These are phyloP conservation scores for Fringilla coelebs DNA, from an alignment of 2,797 vertebrate genomes.

Conservation along the genomic window DNA sequence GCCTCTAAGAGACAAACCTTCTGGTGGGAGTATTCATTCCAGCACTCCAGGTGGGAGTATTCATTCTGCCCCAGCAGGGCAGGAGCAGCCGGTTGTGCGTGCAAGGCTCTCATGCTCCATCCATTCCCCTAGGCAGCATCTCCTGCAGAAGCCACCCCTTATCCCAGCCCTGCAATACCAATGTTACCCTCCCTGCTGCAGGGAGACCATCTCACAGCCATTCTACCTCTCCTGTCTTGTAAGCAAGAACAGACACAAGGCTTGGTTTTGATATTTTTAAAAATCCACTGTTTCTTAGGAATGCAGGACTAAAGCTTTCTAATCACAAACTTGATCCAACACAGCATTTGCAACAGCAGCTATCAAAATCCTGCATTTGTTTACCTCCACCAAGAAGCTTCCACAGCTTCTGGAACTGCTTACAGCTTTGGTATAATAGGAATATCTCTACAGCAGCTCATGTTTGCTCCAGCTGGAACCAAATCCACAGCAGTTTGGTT, in stretches of 20 bases:
- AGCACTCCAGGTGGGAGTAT: neutral
- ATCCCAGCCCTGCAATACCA: accelerated
- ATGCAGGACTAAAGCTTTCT: accelerated
- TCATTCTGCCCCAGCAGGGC: accelerated
- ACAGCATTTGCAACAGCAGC: neutral
- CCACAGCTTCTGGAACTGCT: neutral
- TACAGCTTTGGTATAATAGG: neutral
- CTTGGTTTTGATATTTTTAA: neutral
- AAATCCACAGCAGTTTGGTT: neutral
- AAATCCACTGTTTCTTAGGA: neutral
- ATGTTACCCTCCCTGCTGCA: accelerated
- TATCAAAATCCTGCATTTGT: neutral
- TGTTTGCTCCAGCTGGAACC: neutral
- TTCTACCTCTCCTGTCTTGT: neutral
- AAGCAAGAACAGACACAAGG: neutral
- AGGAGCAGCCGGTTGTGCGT: accelerated
- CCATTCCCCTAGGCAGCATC: neutral
- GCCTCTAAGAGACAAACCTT: neutral
- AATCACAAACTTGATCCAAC: neutral
- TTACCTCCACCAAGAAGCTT: neutral
- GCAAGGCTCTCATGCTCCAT: accelerated
- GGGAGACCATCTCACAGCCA: accelerated
- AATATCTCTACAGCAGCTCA: neutral
- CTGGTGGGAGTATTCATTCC: neutral
- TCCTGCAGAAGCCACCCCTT: neutral